phyloP scores from a whole-genome alignment of 2,888 invertebrate genomes.

The Papilio demoleus region DNA sequence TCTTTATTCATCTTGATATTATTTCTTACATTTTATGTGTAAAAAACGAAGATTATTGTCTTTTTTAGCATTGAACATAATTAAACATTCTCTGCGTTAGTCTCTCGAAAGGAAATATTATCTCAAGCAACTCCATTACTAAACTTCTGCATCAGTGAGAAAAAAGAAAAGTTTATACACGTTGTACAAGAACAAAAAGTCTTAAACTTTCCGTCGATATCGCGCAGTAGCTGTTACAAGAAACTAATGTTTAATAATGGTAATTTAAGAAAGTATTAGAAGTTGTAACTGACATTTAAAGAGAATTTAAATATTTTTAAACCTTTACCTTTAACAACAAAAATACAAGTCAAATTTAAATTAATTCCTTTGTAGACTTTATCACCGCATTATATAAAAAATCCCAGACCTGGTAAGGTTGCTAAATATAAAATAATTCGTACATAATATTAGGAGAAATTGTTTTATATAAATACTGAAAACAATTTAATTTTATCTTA shows the following conservation, averaged over 20 bases:
- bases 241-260: constrained; percentile 15
- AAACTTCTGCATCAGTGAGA: constrained; percentile 21
- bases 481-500: constrained; percentile 2
- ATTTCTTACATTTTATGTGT: no score
- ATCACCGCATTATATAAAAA: background rate
- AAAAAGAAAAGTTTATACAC: constrained; percentile 16
- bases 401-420: background rate
- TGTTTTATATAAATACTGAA: background rate
- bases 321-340: background rate
- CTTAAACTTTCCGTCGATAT: constrained; percentile 4
- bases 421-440: no score
- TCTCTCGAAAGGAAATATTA: background rate
- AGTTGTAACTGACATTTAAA: background rate
- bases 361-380: background rate
- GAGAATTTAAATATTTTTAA: background rate
- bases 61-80: background rate
- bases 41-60: no score
- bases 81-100: constrained; percentile 7
- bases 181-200: constrained; percentile 1
- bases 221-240: background rate
- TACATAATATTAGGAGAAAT: no score
- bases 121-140: constrained; percentile 18
- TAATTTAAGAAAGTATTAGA: background rate
- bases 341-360: background rate
- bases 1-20: background rate